Conservation (phyloP, 2,888 invertebrate species). For the Tachina grossa region DNA sequence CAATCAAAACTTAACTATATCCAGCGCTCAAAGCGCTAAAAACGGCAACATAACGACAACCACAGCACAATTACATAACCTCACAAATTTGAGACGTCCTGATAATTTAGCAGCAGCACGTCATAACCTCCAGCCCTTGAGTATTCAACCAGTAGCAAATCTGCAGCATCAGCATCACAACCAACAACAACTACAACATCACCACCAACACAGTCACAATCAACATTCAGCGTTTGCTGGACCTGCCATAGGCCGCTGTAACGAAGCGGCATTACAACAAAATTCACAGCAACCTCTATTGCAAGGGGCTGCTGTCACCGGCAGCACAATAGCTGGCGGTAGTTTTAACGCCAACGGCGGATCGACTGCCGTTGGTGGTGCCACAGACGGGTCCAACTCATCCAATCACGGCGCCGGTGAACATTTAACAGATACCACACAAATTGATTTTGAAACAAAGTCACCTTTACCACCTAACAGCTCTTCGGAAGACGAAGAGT, state of each 20-base stretch:
- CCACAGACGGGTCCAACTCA: conserved; percentile 73
- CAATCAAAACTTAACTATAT: conserved; percentile 47
- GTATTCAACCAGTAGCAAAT: conserved; percentile 72
- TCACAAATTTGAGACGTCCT: conserved; percentile 77
- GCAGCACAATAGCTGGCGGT: conserved; percentile 81
- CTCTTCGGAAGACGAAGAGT: conserved; percentile 87
- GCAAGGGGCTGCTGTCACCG: conserved; percentile 68
- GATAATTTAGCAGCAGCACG: conserved; percentile 76
- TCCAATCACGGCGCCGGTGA: conserved; percentile 49
- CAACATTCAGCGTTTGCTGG: conserved; percentile 70
- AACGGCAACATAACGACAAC: conserved; percentile 77
- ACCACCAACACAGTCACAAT: conserved; percentile 68
- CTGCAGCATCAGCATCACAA: conserved; percentile 75
- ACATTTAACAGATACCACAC: conserved; percentile 82
- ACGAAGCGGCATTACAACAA: conserved; percentile 67
- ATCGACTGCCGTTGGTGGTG: conserved; percentile 75
- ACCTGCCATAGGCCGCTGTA: conserved; percentile 70
- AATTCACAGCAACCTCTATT: conserved; percentile 66
- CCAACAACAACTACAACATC: conserved; percentile 55
- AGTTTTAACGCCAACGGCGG: conserved; percentile 81
- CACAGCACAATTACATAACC: conserved; percentile 80
- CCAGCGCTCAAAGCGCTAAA: conserved; percentile 62
- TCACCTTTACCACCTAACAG: conserved; percentile 76
- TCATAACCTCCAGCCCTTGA: conserved; percentile 75
- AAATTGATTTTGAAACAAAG: conserved; percentile 82